Conservation (phyloP, 2,113 vertebrate species). For the Otolemur garnettii region DNA sequence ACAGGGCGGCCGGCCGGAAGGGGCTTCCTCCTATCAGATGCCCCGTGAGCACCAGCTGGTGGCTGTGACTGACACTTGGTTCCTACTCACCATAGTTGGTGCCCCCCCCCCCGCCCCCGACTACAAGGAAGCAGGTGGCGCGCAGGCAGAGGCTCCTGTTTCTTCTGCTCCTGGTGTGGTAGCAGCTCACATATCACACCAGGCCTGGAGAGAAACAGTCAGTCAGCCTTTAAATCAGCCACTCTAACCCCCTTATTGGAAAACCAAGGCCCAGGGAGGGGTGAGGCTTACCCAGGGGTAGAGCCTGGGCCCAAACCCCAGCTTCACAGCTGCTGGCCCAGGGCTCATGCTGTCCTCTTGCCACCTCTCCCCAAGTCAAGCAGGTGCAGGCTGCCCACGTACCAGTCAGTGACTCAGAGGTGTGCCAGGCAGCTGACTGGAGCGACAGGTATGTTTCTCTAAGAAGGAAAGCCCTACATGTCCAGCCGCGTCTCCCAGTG, state of each 20-base stretch:
- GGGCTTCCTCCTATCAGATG: slow-evolving; percentile 30
- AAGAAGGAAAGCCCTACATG: not conserved
- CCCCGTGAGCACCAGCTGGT: not conserved
- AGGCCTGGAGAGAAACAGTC: not conserved
- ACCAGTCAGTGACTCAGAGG: no score
- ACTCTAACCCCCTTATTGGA: not conserved
- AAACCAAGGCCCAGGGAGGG: not conserved
- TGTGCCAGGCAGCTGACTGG: not conserved
- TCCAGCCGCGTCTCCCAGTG: not conserved
- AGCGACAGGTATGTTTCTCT: not conserved
- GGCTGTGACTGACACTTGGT: not conserved
- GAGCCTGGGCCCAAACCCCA: not conserved
- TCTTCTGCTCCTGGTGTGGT: not conserved
- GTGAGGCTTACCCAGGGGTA: not conserved
- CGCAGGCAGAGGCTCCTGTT: not conserved
- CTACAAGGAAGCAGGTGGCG: slow-evolving; percentile 3
- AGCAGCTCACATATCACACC: no score
- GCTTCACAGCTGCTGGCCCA: rapidly evolving
- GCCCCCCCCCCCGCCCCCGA: not conserved
- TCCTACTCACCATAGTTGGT: slow-evolving; percentile 48
- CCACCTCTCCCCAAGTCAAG: not conserved
- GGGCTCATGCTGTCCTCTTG: not conserved
- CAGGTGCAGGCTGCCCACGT: not conserved
- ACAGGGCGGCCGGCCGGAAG: not conserved
- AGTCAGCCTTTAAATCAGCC: not conserved